Conservation (phyloP, 2,888 invertebrate genomes). For the Cryptosula pallasiana region DNA sequence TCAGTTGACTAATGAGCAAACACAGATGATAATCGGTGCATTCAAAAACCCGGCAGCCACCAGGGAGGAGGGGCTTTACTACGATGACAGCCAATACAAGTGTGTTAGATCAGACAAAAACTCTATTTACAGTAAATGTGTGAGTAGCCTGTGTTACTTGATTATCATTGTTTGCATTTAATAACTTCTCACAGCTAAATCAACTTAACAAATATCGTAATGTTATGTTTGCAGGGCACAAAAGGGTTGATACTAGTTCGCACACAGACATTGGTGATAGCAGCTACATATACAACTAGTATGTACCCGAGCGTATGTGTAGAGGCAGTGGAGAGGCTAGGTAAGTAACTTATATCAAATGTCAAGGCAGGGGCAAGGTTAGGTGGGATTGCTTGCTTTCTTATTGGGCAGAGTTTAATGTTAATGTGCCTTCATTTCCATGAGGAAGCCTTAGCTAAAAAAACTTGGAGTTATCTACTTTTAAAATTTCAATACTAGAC, state of each 20-base stretch:
- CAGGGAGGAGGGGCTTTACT: conserved; percentile 48
- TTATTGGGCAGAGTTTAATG: too few relatives aligned
- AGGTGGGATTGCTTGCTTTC: too few relatives aligned
- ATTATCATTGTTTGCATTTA: too few relatives aligned
- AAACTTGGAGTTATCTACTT: too few relatives aligned
- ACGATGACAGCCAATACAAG: conserved; percentile 46
- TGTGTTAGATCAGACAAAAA: conserved; percentile 51
- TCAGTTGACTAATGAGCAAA: conserved; percentile 48
- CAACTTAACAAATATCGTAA: too few relatives aligned
- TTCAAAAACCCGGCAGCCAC: conserved; percentile 49
- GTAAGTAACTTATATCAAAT: conserved; percentile 35
- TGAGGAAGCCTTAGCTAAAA: too few relatives aligned
- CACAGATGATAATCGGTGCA: conserved; percentile 44
- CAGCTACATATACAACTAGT: conserved; percentile 49
- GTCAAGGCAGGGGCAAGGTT: too few relatives aligned
- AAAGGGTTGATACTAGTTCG: conserved; percentile 48
- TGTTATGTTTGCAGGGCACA: conserved; percentile 33
- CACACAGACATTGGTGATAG: conserved; percentile 44
- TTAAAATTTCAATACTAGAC: too few relatives aligned
- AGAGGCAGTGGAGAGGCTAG: conserved; percentile 53
- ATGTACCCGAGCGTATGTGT: conserved; percentile 54
- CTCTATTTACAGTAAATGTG: conserved; percentile 51
- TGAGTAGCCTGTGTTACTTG: too few relatives aligned
- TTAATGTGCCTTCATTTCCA: too few relatives aligned
- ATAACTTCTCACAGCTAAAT: too few relatives aligned